These are phyloP conservation scores for Zaprionus bogoriensis DNA, from an alignment of 2,888 invertebrate genomes.

Conservation along the genomic window DNA sequence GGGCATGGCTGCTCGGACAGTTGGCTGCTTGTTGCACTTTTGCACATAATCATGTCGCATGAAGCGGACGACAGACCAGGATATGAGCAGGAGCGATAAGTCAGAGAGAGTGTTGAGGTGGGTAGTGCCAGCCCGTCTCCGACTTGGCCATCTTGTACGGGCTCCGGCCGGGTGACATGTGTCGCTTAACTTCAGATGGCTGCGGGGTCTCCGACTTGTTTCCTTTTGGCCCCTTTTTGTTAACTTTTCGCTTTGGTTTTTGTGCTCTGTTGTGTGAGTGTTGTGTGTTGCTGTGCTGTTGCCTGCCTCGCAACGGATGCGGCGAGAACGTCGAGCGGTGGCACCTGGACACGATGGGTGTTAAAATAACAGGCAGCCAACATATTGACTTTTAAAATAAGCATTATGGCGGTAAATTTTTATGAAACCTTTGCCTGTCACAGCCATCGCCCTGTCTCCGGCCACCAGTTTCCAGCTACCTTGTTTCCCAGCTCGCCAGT, in stretches of 20 bases:
- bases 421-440: slow-evolving; percentile 67
- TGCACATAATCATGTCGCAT: slow-evolving; percentile 79
- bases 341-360: slow-evolving; percentile 76
- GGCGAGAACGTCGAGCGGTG: slow-evolving; percentile 47
- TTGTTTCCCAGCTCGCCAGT: slow-evolving; percentile 10
- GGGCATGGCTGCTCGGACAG: background rate
- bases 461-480: slow-evolving; percentile 11
- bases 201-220: slow-evolving; percentile 47
- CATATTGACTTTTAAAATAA: slow-evolving; percentile 78
- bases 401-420: slow-evolving; percentile 77
- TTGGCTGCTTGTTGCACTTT: slow-evolving; percentile 70
- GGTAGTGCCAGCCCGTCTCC: background rate
- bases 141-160: slow-evolving; percentile 6
- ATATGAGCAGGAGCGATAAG: slow-evolving; percentile 50
- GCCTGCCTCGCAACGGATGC: slow-evolving; percentile 60
- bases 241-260: slow-evolving; percentile 60
- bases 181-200: slow-evolving; percentile 74
- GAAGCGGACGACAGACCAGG: slow-evolving; percentile 68
- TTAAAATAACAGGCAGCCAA: slow-evolving; percentile 77
- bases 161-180: slow-evolving; percentile 66
- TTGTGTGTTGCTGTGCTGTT: slow-evolving; percentile 42
- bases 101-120: background rate
- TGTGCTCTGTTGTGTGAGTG: slow-evolving; percentile 45
- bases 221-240: slow-evolving; percentile 30
- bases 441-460: slow-evolving; percentile 20